Evolutionary conservation across 2,797 vertebrate species (phyloP).

Genomic region (Novumbra hubbsi): DNA sequence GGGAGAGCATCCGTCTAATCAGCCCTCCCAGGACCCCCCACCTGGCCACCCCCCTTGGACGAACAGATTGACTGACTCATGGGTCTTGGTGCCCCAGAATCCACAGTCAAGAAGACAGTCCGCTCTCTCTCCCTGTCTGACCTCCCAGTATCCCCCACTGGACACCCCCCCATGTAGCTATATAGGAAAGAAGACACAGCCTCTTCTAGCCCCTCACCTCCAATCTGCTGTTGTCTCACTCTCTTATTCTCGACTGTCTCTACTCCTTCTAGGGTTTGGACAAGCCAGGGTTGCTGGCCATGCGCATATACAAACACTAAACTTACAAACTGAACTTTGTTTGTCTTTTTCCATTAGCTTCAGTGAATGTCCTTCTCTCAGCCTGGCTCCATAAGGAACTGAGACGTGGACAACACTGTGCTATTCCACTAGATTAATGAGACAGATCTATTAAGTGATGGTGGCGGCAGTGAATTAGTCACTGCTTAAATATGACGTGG

Average conservation of each 20-base stretch:
- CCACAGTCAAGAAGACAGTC: constrained; percentile 70
- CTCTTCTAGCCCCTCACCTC: not conserved
- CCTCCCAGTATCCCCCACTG: not conserved
- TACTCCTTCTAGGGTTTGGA: not conserved
- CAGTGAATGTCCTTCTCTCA: constrained; percentile 42
- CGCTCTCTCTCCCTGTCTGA: constrained; percentile 5
- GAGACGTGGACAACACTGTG: constrained; percentile 55
- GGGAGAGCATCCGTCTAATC: constrained; percentile 79
- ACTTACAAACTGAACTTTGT: constrained; percentile 17
- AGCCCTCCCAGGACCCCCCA: constrained; percentile 78
- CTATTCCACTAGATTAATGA: constrained; percentile 68
- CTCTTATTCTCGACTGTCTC: not conserved
- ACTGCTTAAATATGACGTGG: constrained; percentile 67
- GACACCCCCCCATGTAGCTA: not conserved
- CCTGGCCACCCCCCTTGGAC: constrained; percentile 62
- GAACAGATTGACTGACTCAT: constrained; percentile 77
- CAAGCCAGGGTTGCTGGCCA: not conserved
- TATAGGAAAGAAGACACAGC: constrained; percentile 34
- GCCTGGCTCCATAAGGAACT: constrained; percentile 28
- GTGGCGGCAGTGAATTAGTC: constrained; percentile 62
- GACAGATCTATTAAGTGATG: constrained; percentile 75
- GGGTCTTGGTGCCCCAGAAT: constrained; percentile 75
- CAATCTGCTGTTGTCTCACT: not conserved
- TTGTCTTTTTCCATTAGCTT: constrained; percentile 19
- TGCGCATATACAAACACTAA: constrained; percentile 43